Evolutionary conservation across 1,140 invertebrate species (phyloP), one percentile per base, ranked within the genome.

Genomic region (Melanaphis sacchari): DNA sequence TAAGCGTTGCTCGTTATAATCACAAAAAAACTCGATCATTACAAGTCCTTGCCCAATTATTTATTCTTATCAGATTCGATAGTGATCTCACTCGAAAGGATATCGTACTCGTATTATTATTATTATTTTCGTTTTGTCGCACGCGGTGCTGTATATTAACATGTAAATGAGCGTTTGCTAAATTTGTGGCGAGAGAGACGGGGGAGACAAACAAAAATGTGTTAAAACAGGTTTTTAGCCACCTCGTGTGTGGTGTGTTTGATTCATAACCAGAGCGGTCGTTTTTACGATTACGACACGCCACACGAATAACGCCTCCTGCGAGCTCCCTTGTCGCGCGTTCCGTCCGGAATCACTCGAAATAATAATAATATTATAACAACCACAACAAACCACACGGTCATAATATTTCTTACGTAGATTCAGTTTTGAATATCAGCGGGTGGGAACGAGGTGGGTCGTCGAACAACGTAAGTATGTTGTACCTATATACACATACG

Each of bases 181-280:
- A 89, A 89, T 54, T 89, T 54, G n/a, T 52, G 21, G 18, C 31
- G 15, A n/a, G 59, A n/a, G 18, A 76, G 24, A n/a, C 49, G 52
- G 24, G n/a, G 26, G 40, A 38, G n/a, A 21, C 59, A 76, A 76
- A 76, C 59, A 76, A 46, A 85, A 59, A 90, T 38, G 90, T 90
- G 59, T 81, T 22, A 43, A 52, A 90, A 90, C 93, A 93, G 85
- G 81, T 90, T 93, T 93, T 94, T 46, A 54, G n/a, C 40, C 82
- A 76, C 54, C 66, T 59, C 54, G 91, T 84, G 89, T 87, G 84
- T 85, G 82, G 52, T 81, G 59, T 31, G 36, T 90, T 90, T 90
- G 89, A 90, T 90, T 90, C 89, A 90, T 90, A 90, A 90, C 89
- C 54, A 54, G 52, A 41, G 52, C 52, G 54, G 52, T 66, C 38